Percentiles rank a stretch among this genome's conserved stretches.
These are phyloP conservation scores for Microchrysa polita DNA, from an alignment of 2,888 invertebrate genomes.

Conservation along the genomic window DNA sequence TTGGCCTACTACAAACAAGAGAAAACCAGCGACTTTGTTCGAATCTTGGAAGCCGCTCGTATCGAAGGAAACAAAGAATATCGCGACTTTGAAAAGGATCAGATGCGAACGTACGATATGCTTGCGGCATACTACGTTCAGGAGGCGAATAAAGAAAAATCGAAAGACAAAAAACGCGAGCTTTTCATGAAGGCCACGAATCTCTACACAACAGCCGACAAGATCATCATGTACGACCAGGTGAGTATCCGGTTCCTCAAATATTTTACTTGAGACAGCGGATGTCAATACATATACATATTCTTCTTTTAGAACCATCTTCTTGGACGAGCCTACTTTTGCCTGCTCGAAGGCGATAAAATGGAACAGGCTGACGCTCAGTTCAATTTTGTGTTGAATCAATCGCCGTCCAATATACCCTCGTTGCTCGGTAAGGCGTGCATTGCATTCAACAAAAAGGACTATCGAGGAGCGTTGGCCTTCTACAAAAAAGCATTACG, in stretches of 20 bases:
- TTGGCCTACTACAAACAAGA: constrained; percentile 96
- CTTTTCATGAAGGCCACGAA: constrained; percentile 96
- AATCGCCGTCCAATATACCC: constrained; percentile 94
- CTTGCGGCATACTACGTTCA: constrained; percentile 98
- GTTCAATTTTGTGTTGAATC: constrained; percentile 98
- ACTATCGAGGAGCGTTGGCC: constrained; percentile 92
- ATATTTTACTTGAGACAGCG: too few relatives aligned
- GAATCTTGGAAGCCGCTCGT: constrained; percentile 89
- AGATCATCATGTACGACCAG: constrained; percentile 99
- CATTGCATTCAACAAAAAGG: constrained; percentile 97
- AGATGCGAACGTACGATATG: constrained; percentile 97
- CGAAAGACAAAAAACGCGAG: constrained; percentile 93
- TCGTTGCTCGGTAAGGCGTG: constrained; percentile 98
- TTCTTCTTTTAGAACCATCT: constrained; percentile 84
- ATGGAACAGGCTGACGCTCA: constrained; percentile 99
- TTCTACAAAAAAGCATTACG: constrained; percentile 98
- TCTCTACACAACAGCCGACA: constrained; percentile 98
- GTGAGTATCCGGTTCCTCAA: background rate
- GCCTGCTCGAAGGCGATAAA: constrained; percentile 97
- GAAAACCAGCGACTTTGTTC: constrained; percentile 92
- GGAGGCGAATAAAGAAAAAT: constrained; percentile 93
- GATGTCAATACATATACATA: constrained; percentile 52
- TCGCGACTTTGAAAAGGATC: constrained; percentile 92
- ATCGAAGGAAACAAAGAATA: constrained; percentile 87
- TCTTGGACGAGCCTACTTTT: constrained; percentile 97